Conservation (phyloP, 2,113 vertebrate genomes). For the Pandion haliaetus region DNA sequence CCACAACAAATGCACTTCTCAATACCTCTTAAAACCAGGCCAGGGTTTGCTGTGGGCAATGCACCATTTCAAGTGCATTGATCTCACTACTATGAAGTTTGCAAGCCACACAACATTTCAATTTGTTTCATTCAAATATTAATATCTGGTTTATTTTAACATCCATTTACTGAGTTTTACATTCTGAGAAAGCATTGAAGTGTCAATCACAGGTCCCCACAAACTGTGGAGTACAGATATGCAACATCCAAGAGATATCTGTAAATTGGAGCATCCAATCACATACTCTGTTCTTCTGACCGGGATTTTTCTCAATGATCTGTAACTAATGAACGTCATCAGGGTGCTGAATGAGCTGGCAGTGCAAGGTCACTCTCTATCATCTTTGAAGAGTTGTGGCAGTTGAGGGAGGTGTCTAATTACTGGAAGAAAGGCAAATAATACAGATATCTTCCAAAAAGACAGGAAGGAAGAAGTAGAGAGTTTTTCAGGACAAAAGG, state of each 20-base stretch:
- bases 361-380: neutral
- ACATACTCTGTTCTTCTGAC: neutral
- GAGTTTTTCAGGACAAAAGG: neutral
- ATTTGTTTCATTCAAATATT: neutral
- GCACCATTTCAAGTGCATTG: neutral
- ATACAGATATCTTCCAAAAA: neutral
- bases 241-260: neutral
- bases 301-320: neutral
- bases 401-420: neutral
- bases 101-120: neutral
- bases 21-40: neutral
- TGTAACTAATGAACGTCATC: neutral
- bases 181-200: neutral
- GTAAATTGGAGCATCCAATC: neutral
- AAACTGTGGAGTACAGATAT: neutral
- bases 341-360: neutral
- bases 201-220: neutral
- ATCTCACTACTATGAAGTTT: neutral
- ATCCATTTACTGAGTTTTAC: neutral
- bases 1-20: neutral
- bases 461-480: neutral
- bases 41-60: neutral
- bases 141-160: neutral
- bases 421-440: neutral
- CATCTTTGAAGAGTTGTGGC: neutral